These are phyloP conservation scores for Chunga burmeisteri DNA, from an alignment of 2,113 vertebrate species.

Conservation along the genomic window DNA sequence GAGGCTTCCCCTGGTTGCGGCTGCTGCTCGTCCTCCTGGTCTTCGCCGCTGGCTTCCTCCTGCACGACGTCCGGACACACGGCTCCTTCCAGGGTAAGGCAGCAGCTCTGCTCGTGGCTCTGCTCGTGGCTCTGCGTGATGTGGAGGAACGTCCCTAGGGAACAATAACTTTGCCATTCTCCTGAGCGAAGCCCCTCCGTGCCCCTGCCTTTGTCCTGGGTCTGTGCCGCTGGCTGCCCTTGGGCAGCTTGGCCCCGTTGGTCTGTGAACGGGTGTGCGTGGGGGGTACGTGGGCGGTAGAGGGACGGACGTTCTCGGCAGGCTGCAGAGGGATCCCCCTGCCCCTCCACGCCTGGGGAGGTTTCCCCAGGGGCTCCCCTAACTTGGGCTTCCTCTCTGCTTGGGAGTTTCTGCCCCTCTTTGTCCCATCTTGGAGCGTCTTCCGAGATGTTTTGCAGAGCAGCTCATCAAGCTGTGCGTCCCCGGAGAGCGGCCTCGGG, in stretches of 20 bases:
- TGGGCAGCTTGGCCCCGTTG: not conserved
- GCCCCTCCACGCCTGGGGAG: no score
- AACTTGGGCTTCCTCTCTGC: not conserved
- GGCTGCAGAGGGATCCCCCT: not conserved
- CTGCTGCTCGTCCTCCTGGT: conserved; percentile 81
- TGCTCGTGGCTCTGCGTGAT: fast-evolving
- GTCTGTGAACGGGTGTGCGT: no score
- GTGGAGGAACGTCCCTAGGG: no score
- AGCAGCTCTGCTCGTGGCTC: not conserved
- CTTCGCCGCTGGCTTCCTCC: conserved; percentile 77
- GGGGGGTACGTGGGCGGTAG: no score
- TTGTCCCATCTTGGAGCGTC: not conserved
- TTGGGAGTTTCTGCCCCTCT: fast-evolving
- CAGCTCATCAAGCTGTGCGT: fast-evolving
- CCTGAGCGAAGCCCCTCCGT: fast-evolving
- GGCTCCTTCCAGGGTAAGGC: conserved; percentile 82
- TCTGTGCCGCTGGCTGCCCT: not conserved
- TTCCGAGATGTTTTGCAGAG: fast-evolving
- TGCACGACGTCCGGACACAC: conserved; percentile 82
- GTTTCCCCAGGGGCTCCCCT: no score
- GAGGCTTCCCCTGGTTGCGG: conserved; percentile 81
- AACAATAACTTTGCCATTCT: fast-evolving
- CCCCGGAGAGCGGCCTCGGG: not conserved
- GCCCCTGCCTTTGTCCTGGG: not conserved
- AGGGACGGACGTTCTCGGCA: not conserved